Evolutionary conservation across 1,140 invertebrate species (phyloP).

Genomic region (Drosophila yakuba): DNA sequence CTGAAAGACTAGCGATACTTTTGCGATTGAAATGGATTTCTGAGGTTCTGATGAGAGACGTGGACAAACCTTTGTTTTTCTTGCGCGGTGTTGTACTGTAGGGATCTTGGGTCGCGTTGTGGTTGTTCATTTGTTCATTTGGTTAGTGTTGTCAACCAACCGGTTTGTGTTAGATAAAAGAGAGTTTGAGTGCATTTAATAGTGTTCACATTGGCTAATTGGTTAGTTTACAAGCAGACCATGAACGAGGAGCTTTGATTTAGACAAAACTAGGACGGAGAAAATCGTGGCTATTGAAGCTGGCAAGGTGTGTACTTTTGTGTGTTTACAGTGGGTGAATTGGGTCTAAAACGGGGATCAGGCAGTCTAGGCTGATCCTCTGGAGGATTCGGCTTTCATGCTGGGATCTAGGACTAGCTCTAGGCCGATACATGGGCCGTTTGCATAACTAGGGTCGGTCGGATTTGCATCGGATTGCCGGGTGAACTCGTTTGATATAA

Average conservation of each 20-base stretch:
- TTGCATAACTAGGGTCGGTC: constrained; percentile 24
- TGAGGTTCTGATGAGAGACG: constrained; percentile 51
- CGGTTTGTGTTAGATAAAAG: constrained; percentile 62
- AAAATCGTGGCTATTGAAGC: constrained; percentile 39
- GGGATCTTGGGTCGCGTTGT: constrained; percentile 75
- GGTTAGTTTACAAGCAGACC: constrained; percentile 43
- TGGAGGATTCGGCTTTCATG: constrained; percentile 30
- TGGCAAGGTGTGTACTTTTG: constrained; percentile 26
- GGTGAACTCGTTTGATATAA: constrained; percentile 25
- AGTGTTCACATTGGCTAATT: constrained; percentile 58
- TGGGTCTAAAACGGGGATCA: neutral
- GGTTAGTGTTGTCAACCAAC: constrained; percentile 42
- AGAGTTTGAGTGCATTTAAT: constrained; percentile 76
- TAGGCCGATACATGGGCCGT: constrained; percentile 33
- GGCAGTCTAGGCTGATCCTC: constrained; percentile 41
- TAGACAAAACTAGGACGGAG: constrained; percentile 18
- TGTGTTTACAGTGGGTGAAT: constrained; percentile 27
- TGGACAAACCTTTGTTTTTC: constrained; percentile 81
- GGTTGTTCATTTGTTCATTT: constrained; percentile 49
- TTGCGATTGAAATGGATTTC: constrained; percentile 37
- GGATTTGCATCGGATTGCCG: constrained; percentile 40
- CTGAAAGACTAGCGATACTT: constrained; percentile 11
- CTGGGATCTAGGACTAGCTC: constrained; percentile 41
- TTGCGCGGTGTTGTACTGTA: constrained; percentile 84
- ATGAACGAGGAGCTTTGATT: constrained; percentile 49